Evolutionary conservation across 2,888 invertebrate species (phyloP), one percentile per base, ranked within the genome.

Genomic region (Nemotelus nigrinus): DNA sequence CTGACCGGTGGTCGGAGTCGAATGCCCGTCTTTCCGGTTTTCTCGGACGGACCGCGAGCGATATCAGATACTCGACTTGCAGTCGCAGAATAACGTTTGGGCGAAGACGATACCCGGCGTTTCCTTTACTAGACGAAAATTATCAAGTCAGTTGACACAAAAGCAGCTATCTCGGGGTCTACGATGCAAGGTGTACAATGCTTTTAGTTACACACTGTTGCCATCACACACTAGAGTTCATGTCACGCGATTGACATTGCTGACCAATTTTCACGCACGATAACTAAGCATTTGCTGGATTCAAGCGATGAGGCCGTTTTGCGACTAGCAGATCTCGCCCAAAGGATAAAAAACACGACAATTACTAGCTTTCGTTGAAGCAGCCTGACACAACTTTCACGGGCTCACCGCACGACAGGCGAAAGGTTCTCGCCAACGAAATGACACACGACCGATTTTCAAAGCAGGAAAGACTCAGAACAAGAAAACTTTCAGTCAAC

Each of bases 221-320:
- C 55, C 70, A 55, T 55, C 70, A 53, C 53, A 70, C 53, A 55
- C 41, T 43, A 48, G 6, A 68, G 68, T 68, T 41, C 68, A n/a
- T 41, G 25, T 53, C 68, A 39, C 41, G 6, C 68, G 68, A 68
- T 41, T 68, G 68, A 70, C 53, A 43, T 47, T 70, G 41, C 50
- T 39, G 55, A 70, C 70, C 50, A 63, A 25, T 53, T 57, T 53
- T 72, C 60, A 71, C 72, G 60, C 72, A 58, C 72, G 60, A 25
- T 63, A 74, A 43, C 45, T 8, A 8, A 55, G 53, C 70, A 71
- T 8, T 43, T 63, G 63, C 63, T 25, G 25, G 25, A 25, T 25
- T 25, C 25, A 25, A 25, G 25, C 25, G 25, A 25, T 25, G 25
- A 25, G 25, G 25, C 25, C 25, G 25, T 25, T 25, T 50, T 39